Base-by-base conservation (phyloP, 2,888 invertebrate species). In the Amiota minor region DNA sequence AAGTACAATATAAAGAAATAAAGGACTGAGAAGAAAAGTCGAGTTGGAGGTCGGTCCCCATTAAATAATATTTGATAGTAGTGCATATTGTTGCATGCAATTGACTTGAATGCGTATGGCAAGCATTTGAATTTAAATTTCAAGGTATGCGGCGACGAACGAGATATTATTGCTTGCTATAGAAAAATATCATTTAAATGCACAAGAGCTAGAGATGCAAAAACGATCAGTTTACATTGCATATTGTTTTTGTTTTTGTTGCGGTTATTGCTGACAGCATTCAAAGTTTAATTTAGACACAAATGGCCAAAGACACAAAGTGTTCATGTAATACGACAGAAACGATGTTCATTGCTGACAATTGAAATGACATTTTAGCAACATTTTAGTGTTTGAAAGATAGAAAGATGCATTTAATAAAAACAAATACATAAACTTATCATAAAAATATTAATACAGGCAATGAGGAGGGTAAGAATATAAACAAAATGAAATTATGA, bases 1-100 rank as follows among this genome's bases (percentile, higher is more conserved):
- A 85, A 16, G 46, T 12, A 53, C 59, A 50, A 20, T 20, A 47
- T 50, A 68, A 68, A 74, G 65, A 62, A 46, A 20, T 53, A 45
- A 18, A n/a, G 6, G 20, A 65, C 35, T 20, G 35, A 70, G 20
- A 50, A 23, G 45, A 53, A 67, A 69, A 64, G 56, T 35, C 35
- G 12, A 67, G 53, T 68, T 49, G 69, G 72, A 35, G 35, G 35
- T 35, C 35, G 35, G 35, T 35, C 2, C 53, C 67, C 47, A 68
- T 68, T 68, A 68, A 68, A 18, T 35, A 35, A 8, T 53, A 20
- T 49, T 50, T 47, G 49, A 50, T 67, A 20, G 45, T n/a, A 16
- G 64, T 49, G 49, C 49, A 23, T 68, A 50, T 53, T 35, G 35
- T 35, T 68, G 67, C 67, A 68, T 68, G 67, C 67, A 68, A 68